These are phyloP conservation scores for Pentalonia nigronervosa DNA, from an alignment of 1,140 invertebrate species.

Conservation along the genomic window DNA sequence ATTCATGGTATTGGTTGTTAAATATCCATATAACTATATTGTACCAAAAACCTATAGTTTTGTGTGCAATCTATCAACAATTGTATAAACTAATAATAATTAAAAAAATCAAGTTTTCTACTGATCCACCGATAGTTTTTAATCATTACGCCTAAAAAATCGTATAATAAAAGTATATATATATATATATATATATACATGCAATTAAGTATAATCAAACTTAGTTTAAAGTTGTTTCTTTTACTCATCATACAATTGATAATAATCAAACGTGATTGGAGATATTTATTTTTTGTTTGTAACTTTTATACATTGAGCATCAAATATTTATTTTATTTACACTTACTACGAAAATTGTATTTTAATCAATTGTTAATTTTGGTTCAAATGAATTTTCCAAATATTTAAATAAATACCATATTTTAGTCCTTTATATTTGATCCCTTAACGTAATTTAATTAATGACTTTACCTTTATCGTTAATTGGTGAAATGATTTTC, in stretches of 20 bases:
- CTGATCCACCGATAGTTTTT: neutral
- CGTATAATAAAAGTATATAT: neutral
- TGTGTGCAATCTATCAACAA: neutral
- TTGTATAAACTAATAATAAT: neutral
- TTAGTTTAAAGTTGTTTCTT: neutral
- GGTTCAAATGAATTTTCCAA: neutral
- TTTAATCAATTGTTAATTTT: neutral
- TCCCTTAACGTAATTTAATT: neutral
- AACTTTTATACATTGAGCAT: neutral
- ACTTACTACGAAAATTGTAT: neutral
- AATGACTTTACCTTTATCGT: neutral
- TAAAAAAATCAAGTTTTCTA: neutral
- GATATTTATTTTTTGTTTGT: neutral
- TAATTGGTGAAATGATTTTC: neutral
- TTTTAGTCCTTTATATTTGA: neutral
- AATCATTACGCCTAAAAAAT: neutral
- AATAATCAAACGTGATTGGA: neutral
- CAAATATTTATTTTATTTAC: neutral
- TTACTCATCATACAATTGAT: neutral
- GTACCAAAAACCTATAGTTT: neutral
- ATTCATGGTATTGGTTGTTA: neutral
- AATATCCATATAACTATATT: neutral
- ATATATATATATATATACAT: too few species aligned
- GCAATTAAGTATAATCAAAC: neutral
- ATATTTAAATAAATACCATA: neutral